Evolutionary conservation across 2,113 vertebrate species (phyloP).

Genomic region (Barnardius zonarius): DNA sequence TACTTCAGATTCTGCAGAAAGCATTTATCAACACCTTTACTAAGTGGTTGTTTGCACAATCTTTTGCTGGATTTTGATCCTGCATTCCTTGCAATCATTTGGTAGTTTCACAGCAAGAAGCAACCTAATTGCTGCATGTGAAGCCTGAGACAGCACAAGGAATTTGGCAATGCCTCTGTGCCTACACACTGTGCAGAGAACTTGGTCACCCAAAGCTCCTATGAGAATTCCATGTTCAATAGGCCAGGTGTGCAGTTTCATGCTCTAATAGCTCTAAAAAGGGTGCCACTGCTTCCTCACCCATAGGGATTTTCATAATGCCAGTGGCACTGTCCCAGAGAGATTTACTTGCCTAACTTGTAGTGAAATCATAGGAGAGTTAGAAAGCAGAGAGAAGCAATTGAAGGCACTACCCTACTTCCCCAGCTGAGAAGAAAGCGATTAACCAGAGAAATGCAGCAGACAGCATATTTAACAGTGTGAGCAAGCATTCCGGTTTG

Average conservation of each 20-base stretch:
- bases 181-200: background rate
- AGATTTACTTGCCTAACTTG: background rate
- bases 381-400: background rate
- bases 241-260: background rate
- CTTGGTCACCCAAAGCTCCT: background rate
- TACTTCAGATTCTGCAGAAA: background rate
- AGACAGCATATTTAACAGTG: background rate
- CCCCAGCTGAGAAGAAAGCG: background rate
- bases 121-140: background rate
- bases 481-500: background rate
- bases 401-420: background rate
- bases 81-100: background rate
- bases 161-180: background rate
- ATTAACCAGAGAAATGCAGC: background rate
- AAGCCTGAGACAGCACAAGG: background rate
- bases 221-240: background rate
- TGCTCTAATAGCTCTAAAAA: background rate
- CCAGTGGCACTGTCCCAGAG: accelerated
- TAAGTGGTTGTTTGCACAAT: background rate
- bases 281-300: background rate
- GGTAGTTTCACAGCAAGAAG: background rate
- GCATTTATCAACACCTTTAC: background rate
- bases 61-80: background rate
- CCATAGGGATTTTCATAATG: background rate
- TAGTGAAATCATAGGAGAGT: background rate